A percentile compares a stretch with the other conserved stretches of the same genome.
phyloP scores from a whole-genome alignment of 2,113 vertebrate genomes.

The Apus apus region DNA sequence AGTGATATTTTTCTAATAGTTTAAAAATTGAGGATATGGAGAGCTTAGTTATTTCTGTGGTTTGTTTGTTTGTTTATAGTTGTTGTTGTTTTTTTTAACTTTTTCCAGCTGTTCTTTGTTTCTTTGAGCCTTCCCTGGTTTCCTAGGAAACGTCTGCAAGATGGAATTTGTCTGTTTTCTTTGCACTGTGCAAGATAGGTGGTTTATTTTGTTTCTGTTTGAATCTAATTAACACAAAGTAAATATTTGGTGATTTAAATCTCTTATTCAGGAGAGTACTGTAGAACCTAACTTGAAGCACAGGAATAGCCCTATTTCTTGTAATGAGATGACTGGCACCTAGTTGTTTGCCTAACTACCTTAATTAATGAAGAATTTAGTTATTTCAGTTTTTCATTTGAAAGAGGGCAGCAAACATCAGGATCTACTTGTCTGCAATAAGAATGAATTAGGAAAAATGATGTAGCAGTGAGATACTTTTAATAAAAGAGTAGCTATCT shows the following conservation, averaged over 20 bases:
- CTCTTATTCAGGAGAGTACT: background rate
- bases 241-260: constrained; percentile 26
- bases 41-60: background rate
- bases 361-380: background rate
- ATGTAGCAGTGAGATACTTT: background rate
- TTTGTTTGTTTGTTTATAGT: background rate
- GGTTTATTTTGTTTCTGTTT: constrained; percentile 25
- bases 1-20: background rate
- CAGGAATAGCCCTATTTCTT: background rate
- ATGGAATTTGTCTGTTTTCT: constrained; percentile 1
- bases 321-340: background rate
- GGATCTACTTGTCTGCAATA: background rate
- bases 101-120: constrained; percentile 9
- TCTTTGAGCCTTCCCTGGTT: background rate
- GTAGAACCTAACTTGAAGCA: background rate
- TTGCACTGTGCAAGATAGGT: background rate
- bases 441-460: background rate
- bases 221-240: background rate
- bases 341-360: background rate
- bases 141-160: constrained; percentile 12
- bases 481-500: background rate
- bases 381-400: background rate
- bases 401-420: background rate
- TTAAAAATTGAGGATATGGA: background rate
- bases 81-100: background rate